Evolutionary conservation across 2,113 vertebrate species (phyloP).

Genomic region (Tor tambroides): DNA sequence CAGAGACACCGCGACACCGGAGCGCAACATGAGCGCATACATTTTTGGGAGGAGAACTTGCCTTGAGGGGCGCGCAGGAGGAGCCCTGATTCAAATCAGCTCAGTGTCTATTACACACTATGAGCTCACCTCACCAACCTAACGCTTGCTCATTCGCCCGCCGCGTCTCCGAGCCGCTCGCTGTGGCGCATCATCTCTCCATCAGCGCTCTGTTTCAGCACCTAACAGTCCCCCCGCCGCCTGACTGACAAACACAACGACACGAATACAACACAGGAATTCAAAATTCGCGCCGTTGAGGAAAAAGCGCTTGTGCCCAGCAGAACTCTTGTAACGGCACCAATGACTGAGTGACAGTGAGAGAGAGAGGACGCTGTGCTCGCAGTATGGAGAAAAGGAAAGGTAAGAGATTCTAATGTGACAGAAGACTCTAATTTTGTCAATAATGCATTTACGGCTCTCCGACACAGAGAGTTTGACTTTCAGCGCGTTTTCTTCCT

Average conservation of each 20-base stretch:
- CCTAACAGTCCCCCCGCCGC: too few species aligned
- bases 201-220: background rate
- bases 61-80: constrained; percentile 50
- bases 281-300: constrained; percentile 33
- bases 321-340: background rate
- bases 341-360: constrained; percentile 51
- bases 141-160: background rate
- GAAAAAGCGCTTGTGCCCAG: constrained; percentile 26
- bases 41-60: constrained; percentile 28
- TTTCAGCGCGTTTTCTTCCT: background rate
- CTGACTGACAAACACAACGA: constrained; percentile 8
- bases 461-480: background rate
- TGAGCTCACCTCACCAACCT: constrained; percentile 46
- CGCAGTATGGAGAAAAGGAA: constrained; percentile 64
- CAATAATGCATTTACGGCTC: background rate
- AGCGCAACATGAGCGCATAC: background rate
- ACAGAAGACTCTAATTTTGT: background rate
- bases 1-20: background rate
- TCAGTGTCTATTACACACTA: constrained; percentile 32
- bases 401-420: constrained; percentile 57
- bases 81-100: constrained; percentile 56
- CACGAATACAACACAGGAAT: background rate
- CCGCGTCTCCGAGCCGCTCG: constrained; percentile 7
- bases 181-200: constrained; percentile 10
- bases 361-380: constrained; percentile 35